Conservation (phyloP, 2,888 invertebrate genomes). For the Chironomus tentans region DNA sequence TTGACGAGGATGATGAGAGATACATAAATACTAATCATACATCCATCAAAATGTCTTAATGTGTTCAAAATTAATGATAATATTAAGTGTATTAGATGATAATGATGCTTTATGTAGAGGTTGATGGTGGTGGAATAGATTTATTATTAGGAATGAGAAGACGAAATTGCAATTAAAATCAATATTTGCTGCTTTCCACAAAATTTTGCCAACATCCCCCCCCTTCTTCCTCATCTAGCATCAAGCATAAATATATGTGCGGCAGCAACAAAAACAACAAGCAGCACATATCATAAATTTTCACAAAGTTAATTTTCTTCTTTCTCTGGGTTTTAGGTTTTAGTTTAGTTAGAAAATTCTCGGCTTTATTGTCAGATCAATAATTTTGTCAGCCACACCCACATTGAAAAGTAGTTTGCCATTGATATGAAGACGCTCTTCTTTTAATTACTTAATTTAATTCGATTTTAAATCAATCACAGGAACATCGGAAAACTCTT, state of each 20-base stretch:
- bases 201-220: not conserved
- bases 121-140: not conserved
- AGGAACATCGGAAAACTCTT: not conserved
- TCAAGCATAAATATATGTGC: not conserved
- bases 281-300: conserved; percentile 18
- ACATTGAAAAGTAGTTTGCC: not conserved
- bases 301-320: conserved; percentile 26
- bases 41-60: not conserved
- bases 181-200: not conserved
- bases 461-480: conserved; percentile 11
- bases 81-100: not conserved
- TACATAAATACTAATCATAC: not conserved
- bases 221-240: not conserved
- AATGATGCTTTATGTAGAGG: not conserved
- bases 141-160: not conserved
- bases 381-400: conserved; percentile 26
- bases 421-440: not conserved
- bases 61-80: not conserved
- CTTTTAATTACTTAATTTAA: conserved; percentile 5
- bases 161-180: conserved; percentile 18
- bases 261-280: not conserved
- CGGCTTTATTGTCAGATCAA: conserved; percentile 24
- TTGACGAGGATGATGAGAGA: not conserved
- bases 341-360: conserved; percentile 5
- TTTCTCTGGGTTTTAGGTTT: not conserved